Evolutionary conservation across 2,797 vertebrate genomes (phyloP), one percentile per base, ranked within the genome.

Genomic region (Myotis planiceps): DNA sequence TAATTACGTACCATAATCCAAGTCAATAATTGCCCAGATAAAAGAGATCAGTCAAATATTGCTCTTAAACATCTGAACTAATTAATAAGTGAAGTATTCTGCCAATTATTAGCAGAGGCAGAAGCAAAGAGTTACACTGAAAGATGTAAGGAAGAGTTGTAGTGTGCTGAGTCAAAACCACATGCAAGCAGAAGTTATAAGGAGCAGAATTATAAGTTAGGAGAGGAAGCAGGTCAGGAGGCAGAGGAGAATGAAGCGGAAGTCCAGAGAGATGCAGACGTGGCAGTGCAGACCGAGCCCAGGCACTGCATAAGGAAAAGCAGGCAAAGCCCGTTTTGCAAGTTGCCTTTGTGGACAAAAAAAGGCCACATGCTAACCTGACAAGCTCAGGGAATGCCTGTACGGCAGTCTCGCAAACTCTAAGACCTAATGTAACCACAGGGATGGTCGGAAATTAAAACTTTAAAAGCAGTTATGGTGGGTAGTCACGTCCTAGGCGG

Each of bases 231-330:
- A 47, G 29, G 9, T 18, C 19, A 18, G n/a, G 14, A 19, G 5
- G 47, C 8, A 89, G 37, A 49, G 21, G 18, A 87, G 60, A 60
- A 58, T 0, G 37, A 49, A 47, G 47, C 29, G 45, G 27, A 25
- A 49, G 39, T 65, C 55, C 34, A 45, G 16, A 79, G 6, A 80
- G 81, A 45, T 32, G n/a, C 25, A 45, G 45, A 68, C 18, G 4
- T 2, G 39, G 6, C 42, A 27, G 2, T 16, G n/a, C 0, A 15
- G 23, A 5, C 6, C 18, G 37, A 42, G 34, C 21, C 8, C 25
- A 3, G 0, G 1, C 1, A 7, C 5, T 8, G 9, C 5, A 1
- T 2, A 55, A 27, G n/a, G 8, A 1, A 88, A 60, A 83, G 45
- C 83, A 19, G 65, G 68, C n/a, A 42, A 13, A 53, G 55, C 21